Evolutionary conservation across 2,888 invertebrate genomes (phyloP), one percentile per base, ranked within the genome.

Genomic region (Luperina testacea): DNA sequence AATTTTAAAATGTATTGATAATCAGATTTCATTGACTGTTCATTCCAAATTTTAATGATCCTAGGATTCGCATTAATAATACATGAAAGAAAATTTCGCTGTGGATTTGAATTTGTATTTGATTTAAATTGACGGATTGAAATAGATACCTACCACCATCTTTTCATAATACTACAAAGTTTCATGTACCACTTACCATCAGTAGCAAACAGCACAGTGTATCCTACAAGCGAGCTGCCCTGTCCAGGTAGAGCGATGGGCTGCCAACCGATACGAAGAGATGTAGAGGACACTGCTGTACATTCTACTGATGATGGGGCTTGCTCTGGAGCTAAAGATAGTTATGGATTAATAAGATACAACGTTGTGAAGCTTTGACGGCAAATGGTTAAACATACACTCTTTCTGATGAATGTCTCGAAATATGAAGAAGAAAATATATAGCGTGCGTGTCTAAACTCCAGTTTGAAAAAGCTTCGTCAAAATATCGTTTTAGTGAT

Each of bases 261-360:
- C 90, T 97, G 97, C 98, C 98, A 99, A 2, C 98, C 98, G 72
- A 98, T 97, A 91, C 98, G 97, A 80, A 98, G 95, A 84, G 98
- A 98, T 82, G 98, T 98, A 3, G 98, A 98, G 4, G 98, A 98
- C 53, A 98, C 97, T 53, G 98, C 97, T 5, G 98, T 97, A 92
- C 98, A 98, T 91, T 97, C 97, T 72, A 98, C 97, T 90, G 98
- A 98, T 80, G 98, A 97, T 24, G 98, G 98, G 1, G 98, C 97
- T 70, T 98, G 98, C 92, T 98, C 98, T 1, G 98, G 98, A 77
- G 98, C 98, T 98, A 86, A 0, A 89, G 24, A 57, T 11, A 11
- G 24, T 11, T 11, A 57, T 11, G 57, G 11, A 11, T 57, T 57
- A 4, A 15, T 42, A 8, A 57, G 24, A 11, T 24, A 57, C 4